phyloP scores from a whole-genome alignment of 2,888 invertebrate species.

The Mythimna vitellina region DNA sequence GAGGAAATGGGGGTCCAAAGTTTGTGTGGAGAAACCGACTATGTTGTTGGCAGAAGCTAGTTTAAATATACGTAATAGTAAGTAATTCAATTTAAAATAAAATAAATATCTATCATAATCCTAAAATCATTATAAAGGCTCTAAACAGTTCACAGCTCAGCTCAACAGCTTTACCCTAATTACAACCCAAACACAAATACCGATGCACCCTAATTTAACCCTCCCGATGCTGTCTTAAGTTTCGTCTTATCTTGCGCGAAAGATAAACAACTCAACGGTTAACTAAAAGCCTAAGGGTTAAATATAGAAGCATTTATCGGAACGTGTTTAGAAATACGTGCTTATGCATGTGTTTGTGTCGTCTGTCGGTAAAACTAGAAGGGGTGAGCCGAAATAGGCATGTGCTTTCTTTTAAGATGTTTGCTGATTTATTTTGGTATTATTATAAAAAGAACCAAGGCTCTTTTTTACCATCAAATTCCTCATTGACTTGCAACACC shows the following conservation, averaged over 20 bases:
- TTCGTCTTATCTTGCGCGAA: constrained; percentile 57
- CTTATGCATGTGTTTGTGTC: constrained; percentile 19
- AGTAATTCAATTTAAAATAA: neutral
- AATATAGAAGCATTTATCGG: constrained; percentile 54
- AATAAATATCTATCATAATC: neutral
- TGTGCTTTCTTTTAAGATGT: constrained; percentile 1
- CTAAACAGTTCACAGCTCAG: neutral
- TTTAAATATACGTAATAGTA: too few relatives aligned
- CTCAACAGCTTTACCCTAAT: constrained; percentile 26
- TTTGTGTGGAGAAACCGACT: too few relatives aligned
- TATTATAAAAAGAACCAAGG: neutral
- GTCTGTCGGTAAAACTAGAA: constrained; percentile 18
- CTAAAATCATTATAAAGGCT: constrained; percentile 1
- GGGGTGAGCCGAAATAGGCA: neutral
- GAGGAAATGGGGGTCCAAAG: too few relatives aligned
- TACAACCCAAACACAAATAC: constrained; percentile 45
- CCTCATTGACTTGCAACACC: too few relatives aligned
- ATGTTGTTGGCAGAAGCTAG: too few relatives aligned
- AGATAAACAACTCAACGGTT: constrained; percentile 62
- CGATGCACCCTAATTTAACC: constrained; percentile 45
- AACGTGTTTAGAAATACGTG: constrained; percentile 27
- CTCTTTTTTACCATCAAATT: neutral
- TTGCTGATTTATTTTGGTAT: constrained; percentile 7
- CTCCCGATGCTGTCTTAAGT: constrained; percentile 30
- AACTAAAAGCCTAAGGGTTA: constrained; percentile 59